Base-by-base conservation (phyloP, 2,797 vertebrate species). In the Sebastolobus alascanus region DNA sequence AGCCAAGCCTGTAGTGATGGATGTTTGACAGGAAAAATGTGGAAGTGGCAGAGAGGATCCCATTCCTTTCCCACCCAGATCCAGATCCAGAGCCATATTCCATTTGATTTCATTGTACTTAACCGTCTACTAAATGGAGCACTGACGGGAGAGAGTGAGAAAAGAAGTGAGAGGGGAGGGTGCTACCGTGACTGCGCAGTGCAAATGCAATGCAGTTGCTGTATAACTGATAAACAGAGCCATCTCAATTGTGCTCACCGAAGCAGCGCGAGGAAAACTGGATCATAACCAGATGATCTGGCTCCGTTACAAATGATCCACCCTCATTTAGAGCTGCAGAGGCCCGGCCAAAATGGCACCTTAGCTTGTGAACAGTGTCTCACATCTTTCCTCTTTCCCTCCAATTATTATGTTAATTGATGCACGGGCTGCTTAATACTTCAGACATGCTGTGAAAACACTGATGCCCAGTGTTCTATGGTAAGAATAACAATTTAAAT, bases 251-350 rank as follows among this genome's bases (percentile, higher is more conserved):
- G 86, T 93, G 91, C 85, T 82, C 88, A 88, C 71, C 84, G 84
- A 90, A 90, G 90, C 92, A 40, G 63, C 25, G 64, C 60, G 27
- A 77, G 77, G 84, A 92, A 90, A 88, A 89, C 89, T 89, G 88
- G 89, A 92, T 93, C 90, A 91, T 85, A 89, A 91, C 79, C 89
- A 92, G 84, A 92, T 90, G 80, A 92, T 94, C 88, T 89, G 90
- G 88, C 89, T 90, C 84, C 0, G 55, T 92, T 92, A 88, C 87
- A 88, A 92, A 86, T 85, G 88, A 94, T 85, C 78, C 84, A 68
- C 71, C 89, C 72, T 90, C 82, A 84, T 91, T 90, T 84, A 65
- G 73, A 84, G 79, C 73, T 29, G 79, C 79, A 85, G 65, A 89
- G 88, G 81, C 80, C 79, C 43, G 72, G 85, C 80, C 84, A 93